Conservation (phyloP, 1,140 invertebrate species). For the Lucilia sericata region DNA sequence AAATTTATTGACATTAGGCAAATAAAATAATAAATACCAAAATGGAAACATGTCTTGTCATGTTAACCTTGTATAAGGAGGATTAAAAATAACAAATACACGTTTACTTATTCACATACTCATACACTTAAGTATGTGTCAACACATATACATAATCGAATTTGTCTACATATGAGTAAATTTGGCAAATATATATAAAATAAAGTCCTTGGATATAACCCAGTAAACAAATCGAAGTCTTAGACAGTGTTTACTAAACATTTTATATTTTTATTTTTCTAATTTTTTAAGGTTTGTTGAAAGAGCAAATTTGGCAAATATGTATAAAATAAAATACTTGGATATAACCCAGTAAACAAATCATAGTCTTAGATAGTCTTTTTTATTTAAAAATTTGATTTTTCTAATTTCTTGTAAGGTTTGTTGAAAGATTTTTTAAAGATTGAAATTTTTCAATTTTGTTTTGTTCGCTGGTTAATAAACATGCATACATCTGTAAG, state of each 20-base stretch:
- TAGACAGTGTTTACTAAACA: too few relatives aligned
- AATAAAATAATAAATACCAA: background rate
- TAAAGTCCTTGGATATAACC: background rate
- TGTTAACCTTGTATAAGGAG: background rate
- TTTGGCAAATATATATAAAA: background rate
- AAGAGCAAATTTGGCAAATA: background rate
- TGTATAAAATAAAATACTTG: background rate
- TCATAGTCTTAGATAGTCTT: too few relatives aligned
- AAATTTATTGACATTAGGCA: background rate
- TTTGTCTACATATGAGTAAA: background rate
- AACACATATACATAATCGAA: slow-evolving; percentile 3
- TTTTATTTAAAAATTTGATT: too few relatives aligned
- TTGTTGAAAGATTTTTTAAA: too few relatives aligned
- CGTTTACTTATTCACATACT: background rate
- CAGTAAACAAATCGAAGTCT: too few relatives aligned
- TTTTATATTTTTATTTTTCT: too few relatives aligned
- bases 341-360: background rate
- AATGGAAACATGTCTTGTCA: slow-evolving; percentile 11
- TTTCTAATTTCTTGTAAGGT: too few relatives aligned
- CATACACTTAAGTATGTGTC: background rate
- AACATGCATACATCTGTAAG: too few relatives aligned
- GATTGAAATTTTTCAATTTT: too few relatives aligned
- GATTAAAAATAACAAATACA: background rate
- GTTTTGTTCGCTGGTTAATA: too few relatives aligned
- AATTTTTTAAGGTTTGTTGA: too few relatives aligned